phyloP scores from a whole-genome alignment of 2,797 vertebrate genomes.

The Hozukius guyotensis region DNA sequence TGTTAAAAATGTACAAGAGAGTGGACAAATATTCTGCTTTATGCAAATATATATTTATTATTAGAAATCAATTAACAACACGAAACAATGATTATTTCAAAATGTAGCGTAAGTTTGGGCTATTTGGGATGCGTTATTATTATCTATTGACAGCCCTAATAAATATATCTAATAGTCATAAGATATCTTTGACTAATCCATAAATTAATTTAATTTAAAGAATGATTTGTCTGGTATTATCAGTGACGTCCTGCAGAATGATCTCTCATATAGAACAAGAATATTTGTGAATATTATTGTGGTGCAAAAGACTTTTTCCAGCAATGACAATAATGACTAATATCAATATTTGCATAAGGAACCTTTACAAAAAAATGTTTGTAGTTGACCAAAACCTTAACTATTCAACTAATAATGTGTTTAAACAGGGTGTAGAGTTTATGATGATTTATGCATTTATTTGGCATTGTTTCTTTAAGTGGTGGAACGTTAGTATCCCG shows the following conservation, averaged over 20 bases:
- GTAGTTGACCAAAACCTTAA: neutral
- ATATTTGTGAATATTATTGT: neutral
- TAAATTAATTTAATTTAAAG: neutral
- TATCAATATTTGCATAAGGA: neutral
- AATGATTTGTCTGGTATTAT: neutral
- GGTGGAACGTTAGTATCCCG: neutral
- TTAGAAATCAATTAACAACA: too few relatives aligned
- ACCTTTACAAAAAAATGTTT: neutral
- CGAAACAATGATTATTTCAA: too few relatives aligned
- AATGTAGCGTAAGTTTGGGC: too few relatives aligned
- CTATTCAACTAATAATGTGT: neutral
- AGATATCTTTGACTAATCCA: neutral
- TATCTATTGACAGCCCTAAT: too few relatives aligned
- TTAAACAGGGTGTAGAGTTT: neutral
- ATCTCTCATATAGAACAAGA: neutral
- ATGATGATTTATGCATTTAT: slow-evolving; percentile 12
- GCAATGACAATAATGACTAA: neutral
- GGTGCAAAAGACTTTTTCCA: neutral
- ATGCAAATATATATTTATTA: too few relatives aligned
- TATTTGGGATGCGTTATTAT: too few relatives aligned
- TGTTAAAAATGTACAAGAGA: too few relatives aligned
- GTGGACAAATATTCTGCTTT: too few relatives aligned
- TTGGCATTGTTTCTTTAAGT: neutral
- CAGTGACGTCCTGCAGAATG: neutral
- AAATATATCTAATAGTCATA: neutral